These are phyloP conservation scores for Tenthredo distinguenda DNA, from an alignment of 2,888 invertebrate genomes.

Conservation along the genomic window DNA sequence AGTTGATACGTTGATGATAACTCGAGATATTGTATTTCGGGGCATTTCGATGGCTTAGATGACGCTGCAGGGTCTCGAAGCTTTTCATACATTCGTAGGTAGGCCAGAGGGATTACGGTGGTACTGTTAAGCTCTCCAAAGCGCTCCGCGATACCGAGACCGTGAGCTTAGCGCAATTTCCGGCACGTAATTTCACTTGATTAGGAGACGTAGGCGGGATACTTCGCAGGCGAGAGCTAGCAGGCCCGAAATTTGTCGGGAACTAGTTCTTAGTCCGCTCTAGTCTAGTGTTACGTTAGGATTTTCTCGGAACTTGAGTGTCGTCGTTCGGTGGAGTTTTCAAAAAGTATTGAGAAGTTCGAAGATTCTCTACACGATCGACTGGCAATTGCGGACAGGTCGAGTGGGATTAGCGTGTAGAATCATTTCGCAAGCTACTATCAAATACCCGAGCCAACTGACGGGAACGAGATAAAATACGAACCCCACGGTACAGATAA, in stretches of 20 bases:
- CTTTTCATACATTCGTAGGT: not conserved
- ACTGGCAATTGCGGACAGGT: not conserved
- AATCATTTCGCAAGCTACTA: not conserved
- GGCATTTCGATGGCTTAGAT: not conserved
- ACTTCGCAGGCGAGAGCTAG: constrained; percentile 5
- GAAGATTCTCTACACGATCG: not conserved
- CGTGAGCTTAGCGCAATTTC: constrained; percentile 32
- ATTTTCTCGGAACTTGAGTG: not conserved
- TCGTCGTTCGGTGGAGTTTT: not conserved
- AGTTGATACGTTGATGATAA: not conserved
- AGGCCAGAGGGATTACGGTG: not conserved
- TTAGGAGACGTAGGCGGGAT: constrained; percentile 36
- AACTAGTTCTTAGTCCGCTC: constrained; percentile 4
- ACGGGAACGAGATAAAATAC: not conserved
- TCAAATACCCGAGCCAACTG: not conserved
- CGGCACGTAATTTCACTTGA: constrained; percentile 47
- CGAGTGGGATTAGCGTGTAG: not conserved
- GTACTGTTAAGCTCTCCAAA: not conserved
- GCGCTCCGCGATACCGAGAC: constrained; percentile 10
- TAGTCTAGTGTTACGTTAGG: not conserved
- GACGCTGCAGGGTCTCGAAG: not conserved
- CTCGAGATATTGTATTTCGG: not conserved
- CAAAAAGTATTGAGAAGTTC: not conserved
- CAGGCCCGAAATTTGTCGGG: not conserved
- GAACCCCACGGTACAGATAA: not conserved